Percentiles rank a stretch among this genome's conserved stretches.
Conservation (phyloP, 2,797 vertebrate genomes). For the Glyptemys insculpta region DNA sequence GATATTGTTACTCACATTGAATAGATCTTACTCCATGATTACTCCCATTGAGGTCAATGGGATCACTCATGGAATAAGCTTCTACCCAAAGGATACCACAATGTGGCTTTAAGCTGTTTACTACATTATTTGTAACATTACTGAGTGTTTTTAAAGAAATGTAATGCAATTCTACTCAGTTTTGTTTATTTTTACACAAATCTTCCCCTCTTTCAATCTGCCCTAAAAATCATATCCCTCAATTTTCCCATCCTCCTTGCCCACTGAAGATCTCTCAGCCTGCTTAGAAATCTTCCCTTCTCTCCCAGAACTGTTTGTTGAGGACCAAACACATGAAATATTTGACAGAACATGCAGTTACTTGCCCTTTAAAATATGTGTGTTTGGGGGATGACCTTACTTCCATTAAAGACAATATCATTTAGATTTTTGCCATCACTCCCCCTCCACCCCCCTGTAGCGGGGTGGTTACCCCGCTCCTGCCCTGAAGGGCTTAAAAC, state of each 20-base stretch:
- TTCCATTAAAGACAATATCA: not conserved
- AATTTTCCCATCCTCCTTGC: not conserved
- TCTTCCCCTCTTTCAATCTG: not conserved
- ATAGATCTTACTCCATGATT: not conserved
- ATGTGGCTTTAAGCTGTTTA: not conserved
- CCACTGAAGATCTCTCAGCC: not conserved
- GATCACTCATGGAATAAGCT: not conserved
- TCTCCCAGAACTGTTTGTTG: not conserved
- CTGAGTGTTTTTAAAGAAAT: not conserved
- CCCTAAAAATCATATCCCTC: too few relatives aligned
- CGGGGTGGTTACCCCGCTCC: too few relatives aligned
- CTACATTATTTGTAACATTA: not conserved
- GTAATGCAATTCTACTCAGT: not conserved
- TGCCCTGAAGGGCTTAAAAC: too few relatives aligned
- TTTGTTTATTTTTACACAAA: not conserved
- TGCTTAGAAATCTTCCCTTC: not conserved
- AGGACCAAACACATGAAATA: not conserved
- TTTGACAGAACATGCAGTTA: not conserved
- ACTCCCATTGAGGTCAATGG: not conserved
- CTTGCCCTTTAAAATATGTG: not conserved
- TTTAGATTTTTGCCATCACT: not conserved
- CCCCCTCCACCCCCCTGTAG: not conserved
- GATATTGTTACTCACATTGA: not conserved
- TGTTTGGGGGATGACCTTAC: not conserved
- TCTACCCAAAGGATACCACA: not conserved